Conservation (phyloP, 92 coral and sea anemone species). For the Palythoa caribaeorum region DNA sequence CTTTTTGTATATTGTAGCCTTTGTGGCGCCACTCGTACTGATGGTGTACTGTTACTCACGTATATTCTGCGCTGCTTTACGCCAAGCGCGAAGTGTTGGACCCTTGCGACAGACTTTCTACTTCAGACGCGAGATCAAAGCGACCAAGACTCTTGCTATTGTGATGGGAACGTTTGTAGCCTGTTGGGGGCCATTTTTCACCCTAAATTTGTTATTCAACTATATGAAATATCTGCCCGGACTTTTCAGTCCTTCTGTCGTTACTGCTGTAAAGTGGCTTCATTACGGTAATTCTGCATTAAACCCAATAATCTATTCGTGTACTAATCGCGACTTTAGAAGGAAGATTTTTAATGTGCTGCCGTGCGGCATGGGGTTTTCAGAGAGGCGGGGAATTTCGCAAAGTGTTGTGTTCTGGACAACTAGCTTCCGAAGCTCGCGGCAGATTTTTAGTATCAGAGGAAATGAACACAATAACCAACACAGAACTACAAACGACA, state of each 20-base stretch:
- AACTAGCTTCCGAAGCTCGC: conserved; percentile 65
- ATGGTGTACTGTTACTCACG: conserved; percentile 78
- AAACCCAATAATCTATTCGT: conserved; percentile 83
- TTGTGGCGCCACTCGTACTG: conserved; percentile 69
- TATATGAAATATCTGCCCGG: conserved; percentile 41
- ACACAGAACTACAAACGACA: neutral
- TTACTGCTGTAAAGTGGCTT: conserved; percentile 70
- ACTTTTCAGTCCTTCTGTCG: conserved; percentile 37
- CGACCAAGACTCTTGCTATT: conserved; percentile 85
- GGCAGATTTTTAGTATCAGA: conserved; percentile 6
- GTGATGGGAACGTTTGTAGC: conserved; percentile 86
- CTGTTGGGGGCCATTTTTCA: conserved; percentile 90
- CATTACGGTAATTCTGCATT: conserved; percentile 87
- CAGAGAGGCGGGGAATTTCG: conserved; percentile 27
- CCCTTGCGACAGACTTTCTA: conserved; percentile 82
- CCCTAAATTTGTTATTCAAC: conserved; percentile 68
- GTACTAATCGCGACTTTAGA: conserved; percentile 84
- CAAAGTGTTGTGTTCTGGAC: conserved; percentile 74
- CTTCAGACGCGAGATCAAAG: conserved; percentile 85
- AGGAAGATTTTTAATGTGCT: conserved; percentile 78
- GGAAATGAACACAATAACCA: neutral
- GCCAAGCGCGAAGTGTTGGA: conserved; percentile 77
- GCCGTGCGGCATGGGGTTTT: conserved; percentile 55
- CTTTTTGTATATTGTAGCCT: conserved; percentile 78
- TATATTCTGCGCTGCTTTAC: conserved; percentile 73